phyloP scores from a whole-genome alignment of 35 echinoderm and acorn worm genomes.

The Stichopus chloronotus region DNA sequence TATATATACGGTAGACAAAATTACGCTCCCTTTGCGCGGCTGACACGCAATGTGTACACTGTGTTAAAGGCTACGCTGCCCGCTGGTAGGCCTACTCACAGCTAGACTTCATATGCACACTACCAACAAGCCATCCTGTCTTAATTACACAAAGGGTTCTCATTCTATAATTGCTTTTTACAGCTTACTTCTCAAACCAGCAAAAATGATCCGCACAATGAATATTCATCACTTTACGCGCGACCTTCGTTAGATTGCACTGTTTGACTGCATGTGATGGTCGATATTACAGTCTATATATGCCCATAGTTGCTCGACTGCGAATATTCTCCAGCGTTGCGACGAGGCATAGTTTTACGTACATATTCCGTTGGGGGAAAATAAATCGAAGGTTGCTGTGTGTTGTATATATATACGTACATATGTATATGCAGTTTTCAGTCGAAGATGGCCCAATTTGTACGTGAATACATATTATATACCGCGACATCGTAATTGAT shows the following conservation, averaged over 20 bases:
- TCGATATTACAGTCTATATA: not conserved
- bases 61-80: not conserved
- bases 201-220: conserved; percentile 26
- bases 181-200: conserved; percentile 62
- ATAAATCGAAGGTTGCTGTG: no score
- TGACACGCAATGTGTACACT: not conserved
- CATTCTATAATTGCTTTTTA: conserved; percentile 64
- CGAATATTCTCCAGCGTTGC: not conserved
- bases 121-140: conserved; percentile 53
- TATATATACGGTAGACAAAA: not conserved
- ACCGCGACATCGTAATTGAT: not conserved
- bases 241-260: conserved; percentile 21
- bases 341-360: not conserved
- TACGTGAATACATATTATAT: not conserved
- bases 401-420: not conserved
- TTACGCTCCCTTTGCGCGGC: no score
- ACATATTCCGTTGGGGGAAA: not conserved
- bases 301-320: not conserved
- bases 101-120: conserved; percentile 1
- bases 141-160: conserved; percentile 60
- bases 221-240: conserved; percentile 30
- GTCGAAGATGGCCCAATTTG: conserved; percentile 12
- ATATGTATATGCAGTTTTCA: conserved; percentile 8
- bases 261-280: not conserved
- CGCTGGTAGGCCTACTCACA: not conserved